Conservation (phyloP, 1,140 invertebrate species). For the Plodia interpunctella region DNA sequence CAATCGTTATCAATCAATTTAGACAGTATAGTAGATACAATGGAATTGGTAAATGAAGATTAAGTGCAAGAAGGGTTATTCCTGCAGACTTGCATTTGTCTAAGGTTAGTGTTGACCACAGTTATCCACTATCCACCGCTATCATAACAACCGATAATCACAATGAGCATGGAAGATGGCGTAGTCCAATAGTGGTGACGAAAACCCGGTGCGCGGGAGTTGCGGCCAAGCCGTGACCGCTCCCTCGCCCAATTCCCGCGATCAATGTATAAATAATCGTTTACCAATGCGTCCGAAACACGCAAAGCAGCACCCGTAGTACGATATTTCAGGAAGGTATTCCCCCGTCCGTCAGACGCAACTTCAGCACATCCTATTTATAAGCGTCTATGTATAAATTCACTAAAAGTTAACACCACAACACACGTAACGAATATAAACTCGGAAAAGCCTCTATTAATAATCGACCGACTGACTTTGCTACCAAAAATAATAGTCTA, state of each 20-base stretch:
- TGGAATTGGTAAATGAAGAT: too few species aligned
- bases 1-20: too few species aligned
- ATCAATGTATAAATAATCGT: conserved; percentile 75
- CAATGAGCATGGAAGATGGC: too few species aligned
- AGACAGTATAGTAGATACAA: too few species aligned
- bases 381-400: conserved; percentile 77
- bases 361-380: conserved; percentile 76
- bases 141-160: too few species aligned
- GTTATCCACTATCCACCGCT: too few species aligned
- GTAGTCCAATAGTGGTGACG: conserved; percentile 11
- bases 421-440: conserved; percentile 77
- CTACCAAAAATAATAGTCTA: conserved; percentile 79
- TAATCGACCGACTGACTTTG: conserved; percentile 76
- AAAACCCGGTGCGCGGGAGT: conserved; percentile 12
- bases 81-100: too few species aligned
- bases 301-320: conserved; percentile 70
- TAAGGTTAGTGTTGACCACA: too few species aligned
- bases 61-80: too few species aligned
- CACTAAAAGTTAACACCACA: conserved; percentile 76
- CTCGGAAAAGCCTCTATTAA: conserved; percentile 77
- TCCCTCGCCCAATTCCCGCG: conserved; percentile 40
- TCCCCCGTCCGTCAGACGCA: conserved; percentile 75
- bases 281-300: conserved; percentile 74
- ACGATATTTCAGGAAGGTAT: conserved; percentile 77
- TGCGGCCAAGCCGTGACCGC: conserved; percentile 26